A percentile compares a stretch with the other conserved stretches of the same genome.
phyloP scores from a whole-genome alignment of 1,140 invertebrate genomes.

The Listronotus bonariensis region DNA sequence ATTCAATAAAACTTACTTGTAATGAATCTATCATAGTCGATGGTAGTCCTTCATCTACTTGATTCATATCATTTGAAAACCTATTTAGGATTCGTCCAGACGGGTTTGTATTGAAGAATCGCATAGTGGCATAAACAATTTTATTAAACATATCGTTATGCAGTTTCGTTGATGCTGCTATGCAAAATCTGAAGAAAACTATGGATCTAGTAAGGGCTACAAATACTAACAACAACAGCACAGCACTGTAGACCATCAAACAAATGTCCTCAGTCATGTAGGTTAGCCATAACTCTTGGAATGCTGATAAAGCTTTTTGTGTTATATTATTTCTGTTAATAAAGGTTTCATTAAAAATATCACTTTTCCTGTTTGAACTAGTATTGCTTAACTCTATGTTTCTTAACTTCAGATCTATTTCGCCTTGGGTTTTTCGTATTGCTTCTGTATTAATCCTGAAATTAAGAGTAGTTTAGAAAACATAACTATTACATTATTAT shows the following conservation, averaged over 20 bases:
- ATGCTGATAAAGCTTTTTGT: not conserved
- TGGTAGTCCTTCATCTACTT: constrained; percentile 83
- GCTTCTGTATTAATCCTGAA: constrained; percentile 28
- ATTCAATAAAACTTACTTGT: constrained; percentile 49
- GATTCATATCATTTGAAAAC: constrained; percentile 76
- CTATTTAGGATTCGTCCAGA: constrained; percentile 74
- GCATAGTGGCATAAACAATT: constrained; percentile 79
- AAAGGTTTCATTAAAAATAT: constrained; percentile 1
- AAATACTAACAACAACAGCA: constrained; percentile 52
- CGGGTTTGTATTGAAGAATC: constrained; percentile 88
- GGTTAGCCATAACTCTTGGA: constrained; percentile 24
- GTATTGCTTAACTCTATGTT: not conserved
- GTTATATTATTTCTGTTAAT: not conserved
- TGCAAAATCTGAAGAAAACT: constrained; percentile 74
- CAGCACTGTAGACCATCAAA: constrained; percentile 5
- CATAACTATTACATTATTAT: too few species aligned
- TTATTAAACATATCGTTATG: constrained; percentile 85
- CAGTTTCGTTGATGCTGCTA: constrained; percentile 64
- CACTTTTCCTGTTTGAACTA: not conserved
- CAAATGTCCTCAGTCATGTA: constrained; percentile 25
- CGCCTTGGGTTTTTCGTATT: constrained; percentile 5
- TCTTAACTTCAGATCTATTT: not conserved
- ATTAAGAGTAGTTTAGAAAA: not conserved
- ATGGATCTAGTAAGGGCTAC: constrained; percentile 67
- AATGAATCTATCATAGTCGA: constrained; percentile 74